These are phyloP conservation scores for Gallinago undulata DNA, from an alignment of 2,113 vertebrate species.

Conservation along the genomic window DNA sequence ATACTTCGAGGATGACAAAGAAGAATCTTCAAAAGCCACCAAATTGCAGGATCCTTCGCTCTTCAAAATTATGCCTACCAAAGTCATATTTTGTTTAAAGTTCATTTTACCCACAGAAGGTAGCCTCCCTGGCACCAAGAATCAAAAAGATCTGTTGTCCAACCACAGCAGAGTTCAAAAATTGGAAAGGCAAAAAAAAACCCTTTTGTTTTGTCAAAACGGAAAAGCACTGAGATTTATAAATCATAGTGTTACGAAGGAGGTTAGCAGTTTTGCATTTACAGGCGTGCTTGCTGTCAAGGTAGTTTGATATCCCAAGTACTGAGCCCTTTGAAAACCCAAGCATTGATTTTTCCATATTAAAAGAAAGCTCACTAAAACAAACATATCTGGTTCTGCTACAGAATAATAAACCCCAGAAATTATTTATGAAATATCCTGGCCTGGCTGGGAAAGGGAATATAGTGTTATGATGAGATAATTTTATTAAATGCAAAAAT, in stretches of 20 bases:
- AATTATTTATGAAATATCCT: neutral
- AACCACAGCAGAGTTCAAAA: neutral
- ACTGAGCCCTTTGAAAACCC: neutral
- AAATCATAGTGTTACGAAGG: neutral
- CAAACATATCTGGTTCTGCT: neutral
- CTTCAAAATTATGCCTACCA: neutral
- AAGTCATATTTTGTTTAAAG: neutral
- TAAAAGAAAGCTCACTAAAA: neutral
- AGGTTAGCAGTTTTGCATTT: neutral
- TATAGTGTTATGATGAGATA: neutral
- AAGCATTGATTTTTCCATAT: neutral
- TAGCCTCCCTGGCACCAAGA: neutral
- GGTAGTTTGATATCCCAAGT: neutral
- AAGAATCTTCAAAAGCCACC: neutral
- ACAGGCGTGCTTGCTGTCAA: neutral
- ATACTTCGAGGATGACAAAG: neutral
- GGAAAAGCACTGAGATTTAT: neutral
- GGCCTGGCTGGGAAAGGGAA: neutral
- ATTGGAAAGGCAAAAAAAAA: neutral
- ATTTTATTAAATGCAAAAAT: neutral
- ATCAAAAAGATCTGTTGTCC: neutral
- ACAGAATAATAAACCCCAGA: neutral
- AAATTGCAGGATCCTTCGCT: neutral
- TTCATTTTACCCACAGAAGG: neutral
- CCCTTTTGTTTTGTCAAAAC: neutral